Evolutionary conservation across 1,140 invertebrate genomes (phyloP), one percentile per base, ranked within the genome.

Genomic region (Argopecten irradians): DNA sequence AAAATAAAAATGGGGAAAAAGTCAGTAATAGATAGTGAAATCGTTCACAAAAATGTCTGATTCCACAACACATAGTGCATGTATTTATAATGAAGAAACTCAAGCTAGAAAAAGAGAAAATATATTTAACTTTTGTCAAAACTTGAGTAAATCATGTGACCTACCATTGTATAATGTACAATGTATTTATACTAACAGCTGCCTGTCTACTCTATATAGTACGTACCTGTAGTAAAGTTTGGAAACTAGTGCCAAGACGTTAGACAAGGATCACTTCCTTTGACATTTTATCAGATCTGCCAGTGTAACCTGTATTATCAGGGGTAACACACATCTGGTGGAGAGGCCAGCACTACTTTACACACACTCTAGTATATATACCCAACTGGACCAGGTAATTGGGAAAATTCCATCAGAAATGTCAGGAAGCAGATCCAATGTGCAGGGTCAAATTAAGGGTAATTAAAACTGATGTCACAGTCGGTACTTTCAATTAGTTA

Each of bases 271-370:
- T 71, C 55, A 71, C 8, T 71, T 8, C 14, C 22, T 71, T n/a
- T 71, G 55, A 71, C 55, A 71, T 71, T 71, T 71, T 71, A n/a
- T 71, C 55, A 71, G 55, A 71, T 71, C 55, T 71, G 55, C 55
- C 55, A 71, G 22, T 71, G 55, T 71, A 71, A 71, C 55, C 16
- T n/a, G 1, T n/a, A 71, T 71, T 71, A n/a, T 71, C 55, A 71
- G 28, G 22, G 28, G 55, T 11, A 19, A 5, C 55, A 1, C 3
- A 71, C 55, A 71, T 71, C 55, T 71, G 55, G 55, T 71, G n/a
- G n/a, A 71, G 55, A n/a, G 55, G 55, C 43, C 43, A 46, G 43
- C 55, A 71, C 22, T 71, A 71, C 5, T 71, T 71, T 71, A 71
- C 55, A 71, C 22, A 71, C 55, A 71, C 22, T 71, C 1, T 71